phyloP scores from a whole-genome alignment of 30 jellyfish, hydroid and myxozoan species.

The Turritopsis dohrnii region DNA sequence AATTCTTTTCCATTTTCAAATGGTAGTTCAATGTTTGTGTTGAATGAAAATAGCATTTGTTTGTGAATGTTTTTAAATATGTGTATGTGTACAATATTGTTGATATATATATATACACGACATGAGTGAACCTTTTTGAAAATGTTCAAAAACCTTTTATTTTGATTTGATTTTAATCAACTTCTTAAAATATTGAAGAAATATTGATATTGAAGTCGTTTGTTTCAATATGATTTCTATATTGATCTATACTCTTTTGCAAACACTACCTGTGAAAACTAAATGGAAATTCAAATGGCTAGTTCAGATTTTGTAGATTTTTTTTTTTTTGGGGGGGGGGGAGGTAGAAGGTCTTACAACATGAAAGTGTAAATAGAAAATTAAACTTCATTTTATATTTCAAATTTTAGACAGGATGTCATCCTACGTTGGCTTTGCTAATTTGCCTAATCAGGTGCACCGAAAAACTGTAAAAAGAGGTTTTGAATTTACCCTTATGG shows the following conservation, averaged over 20 bases:
- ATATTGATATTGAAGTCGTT: too few species aligned
- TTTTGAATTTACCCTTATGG: slow-evolving; percentile 95
- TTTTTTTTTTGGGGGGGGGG: too few species aligned
- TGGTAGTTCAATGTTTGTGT: background rate
- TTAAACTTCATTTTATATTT: background rate
- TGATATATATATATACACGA: too few species aligned
- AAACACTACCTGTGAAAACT: too few species aligned
- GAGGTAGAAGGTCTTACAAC: background rate
- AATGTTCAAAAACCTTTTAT: too few species aligned
- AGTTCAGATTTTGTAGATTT: background rate
- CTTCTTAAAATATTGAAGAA: too few species aligned
- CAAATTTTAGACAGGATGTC: slow-evolving; percentile 38
- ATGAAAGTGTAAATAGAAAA: background rate
- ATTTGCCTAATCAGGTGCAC: slow-evolving; percentile 97
- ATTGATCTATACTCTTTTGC: too few species aligned
- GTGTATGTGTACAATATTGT: background rate
- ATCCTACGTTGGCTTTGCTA: slow-evolving; percentile 92
- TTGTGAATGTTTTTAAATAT: background rate
- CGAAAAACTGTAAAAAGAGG: slow-evolving; percentile 95
- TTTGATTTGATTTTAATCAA: too few species aligned
- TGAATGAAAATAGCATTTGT: background rate
- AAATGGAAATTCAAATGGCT: too few species aligned
- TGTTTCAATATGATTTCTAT: too few species aligned
- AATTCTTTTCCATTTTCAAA: background rate
- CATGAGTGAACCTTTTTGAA: too few species aligned